Evolutionary conservation across 2,888 invertebrate genomes (phyloP), one percentile per base, ranked within the genome.

Genomic region (Perithous albicinctus): DNA sequence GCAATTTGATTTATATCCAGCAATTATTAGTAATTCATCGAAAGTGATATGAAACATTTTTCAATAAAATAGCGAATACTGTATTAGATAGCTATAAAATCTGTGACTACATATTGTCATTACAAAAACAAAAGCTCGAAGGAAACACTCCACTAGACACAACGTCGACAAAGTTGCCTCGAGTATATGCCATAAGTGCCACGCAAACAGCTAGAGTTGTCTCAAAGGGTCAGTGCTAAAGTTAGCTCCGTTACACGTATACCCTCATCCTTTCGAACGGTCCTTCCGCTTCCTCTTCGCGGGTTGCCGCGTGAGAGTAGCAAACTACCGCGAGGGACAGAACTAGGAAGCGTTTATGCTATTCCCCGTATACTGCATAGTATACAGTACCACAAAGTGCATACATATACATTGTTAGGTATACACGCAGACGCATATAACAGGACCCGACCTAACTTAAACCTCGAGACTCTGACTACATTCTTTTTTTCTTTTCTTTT

Each of bases 221-320:
- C 51, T 73, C 59, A 35, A 61, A 78, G 75, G 82, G 74, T 78
- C 82, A 75, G 74, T 51, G 75, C 70, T 66, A 54, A 74, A 78
- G 46, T 66, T 12, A 66, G 64, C 59, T 75, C 82, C 78, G 82
- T 82, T 82, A 18, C 48, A 66, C 70, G 70, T 59, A 78, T 63
- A n/a, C n/a, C 72, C 66, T 74, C 73, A 48, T 56, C 69, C 67
- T 63, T 63, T 63, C 77, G 74, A 74, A 70, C 78, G 81, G 66
- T 70, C 82, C 82, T 82, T 78, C 82, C 82, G 78, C 82, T 78
- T 82, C 54, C 78, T 74, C 56, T 43, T 23, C 8, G 70, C 51
- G 70, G 46, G 64, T 70, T 69, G 43, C 63, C 64, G n/a, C 43
- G 63, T 51, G 59, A 41, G 51, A 46, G 20, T 20, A 73, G 51